A percentile compares a stretch with the other conserved stretches of the same genome.
Conservation (phyloP, 2,797 vertebrate genomes). For the Decapterus maruadsi region DNA sequence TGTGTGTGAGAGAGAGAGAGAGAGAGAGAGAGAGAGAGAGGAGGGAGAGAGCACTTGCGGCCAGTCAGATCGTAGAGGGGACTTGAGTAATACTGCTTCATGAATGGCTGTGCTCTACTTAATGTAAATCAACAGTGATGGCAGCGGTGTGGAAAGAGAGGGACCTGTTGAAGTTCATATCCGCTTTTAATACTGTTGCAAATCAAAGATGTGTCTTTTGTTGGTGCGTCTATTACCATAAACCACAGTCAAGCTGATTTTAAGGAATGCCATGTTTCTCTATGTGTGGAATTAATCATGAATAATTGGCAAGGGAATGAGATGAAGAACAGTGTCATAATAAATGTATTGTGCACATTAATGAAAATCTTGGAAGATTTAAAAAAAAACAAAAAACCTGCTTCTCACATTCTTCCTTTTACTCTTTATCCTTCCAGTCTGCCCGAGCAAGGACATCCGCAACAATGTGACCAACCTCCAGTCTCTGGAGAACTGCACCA, state of each 20-base stretch:
- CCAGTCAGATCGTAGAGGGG: conserved; percentile 37
- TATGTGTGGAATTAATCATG: neutral
- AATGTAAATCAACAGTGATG: conserved; percentile 40
- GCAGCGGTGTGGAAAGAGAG: conserved; percentile 21
- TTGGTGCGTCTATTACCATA: neutral
- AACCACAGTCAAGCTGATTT: neutral
- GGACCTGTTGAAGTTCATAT: conserved; percentile 31
- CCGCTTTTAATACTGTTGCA: conserved; percentile 9
- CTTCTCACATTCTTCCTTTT: conserved; percentile 16
- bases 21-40: neutral
- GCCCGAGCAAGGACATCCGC: conserved; percentile 93
- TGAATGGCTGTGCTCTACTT: conserved; percentile 60
- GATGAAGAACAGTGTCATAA: neutral
- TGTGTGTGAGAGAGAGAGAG: neutral
- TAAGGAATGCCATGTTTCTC: neutral
- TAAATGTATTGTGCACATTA: neutral
- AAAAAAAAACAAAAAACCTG: neutral
- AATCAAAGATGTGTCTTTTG: neutral
- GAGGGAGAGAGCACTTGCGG: conserved; percentile 6
- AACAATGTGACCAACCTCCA: conserved; percentile 93
- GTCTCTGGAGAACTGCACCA: conserved; percentile 93
- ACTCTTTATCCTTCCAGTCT: conserved; percentile 78
- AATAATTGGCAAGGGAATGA: neutral
- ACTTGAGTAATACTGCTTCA: conserved; percentile 25
- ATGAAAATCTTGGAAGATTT: neutral